Conservation (phyloP, 2,797 vertebrate species). For the Telmatherina bonti region DNA sequence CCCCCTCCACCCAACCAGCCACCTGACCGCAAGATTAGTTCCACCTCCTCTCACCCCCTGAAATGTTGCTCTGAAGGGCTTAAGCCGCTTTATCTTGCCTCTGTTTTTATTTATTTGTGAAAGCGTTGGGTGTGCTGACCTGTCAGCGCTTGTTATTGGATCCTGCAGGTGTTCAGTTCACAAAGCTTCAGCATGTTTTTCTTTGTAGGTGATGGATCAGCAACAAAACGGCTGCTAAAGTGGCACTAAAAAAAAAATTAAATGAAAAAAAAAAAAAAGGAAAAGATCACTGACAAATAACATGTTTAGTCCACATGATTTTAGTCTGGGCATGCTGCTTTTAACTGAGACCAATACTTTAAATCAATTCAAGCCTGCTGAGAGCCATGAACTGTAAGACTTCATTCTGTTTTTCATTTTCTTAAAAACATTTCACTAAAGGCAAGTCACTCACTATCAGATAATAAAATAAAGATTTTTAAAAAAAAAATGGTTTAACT, state of each 20-base stretch:
- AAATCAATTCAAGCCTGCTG: slow-evolving; percentile 23
- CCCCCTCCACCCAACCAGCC: neutral
- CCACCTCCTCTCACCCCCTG: slow-evolving; percentile 53
- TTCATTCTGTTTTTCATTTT: neutral
- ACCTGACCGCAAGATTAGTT: slow-evolving; percentile 62
- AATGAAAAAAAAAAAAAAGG: slow-evolving; percentile 41
- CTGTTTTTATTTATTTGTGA: slow-evolving; percentile 45
- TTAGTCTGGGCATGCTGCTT: slow-evolving; percentile 39
- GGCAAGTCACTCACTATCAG: neutral
- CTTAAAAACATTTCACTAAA: neutral
- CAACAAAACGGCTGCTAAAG: slow-evolving; percentile 40
- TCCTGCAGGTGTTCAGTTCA: slow-evolving; percentile 30
- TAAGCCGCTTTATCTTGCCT: slow-evolving; percentile 46
- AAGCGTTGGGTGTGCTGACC: slow-evolving; percentile 24
- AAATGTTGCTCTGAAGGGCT: slow-evolving; percentile 46
- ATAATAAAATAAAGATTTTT: neutral
- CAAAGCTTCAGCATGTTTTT: slow-evolving; percentile 22
- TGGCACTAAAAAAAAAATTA: slow-evolving; percentile 44
- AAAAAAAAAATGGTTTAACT: too few relatives aligned
- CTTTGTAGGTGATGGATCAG: slow-evolving; percentile 27
- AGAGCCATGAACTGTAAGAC: slow-evolving; percentile 17
- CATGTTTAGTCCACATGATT: slow-evolving; percentile 50
- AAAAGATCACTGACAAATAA: slow-evolving; percentile 43
- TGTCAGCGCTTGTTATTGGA: slow-evolving; percentile 23
- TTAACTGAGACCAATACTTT: slow-evolving; percentile 50